Conservation (phyloP, 2,888 invertebrate genomes). For the Brachypterus glaber region DNA sequence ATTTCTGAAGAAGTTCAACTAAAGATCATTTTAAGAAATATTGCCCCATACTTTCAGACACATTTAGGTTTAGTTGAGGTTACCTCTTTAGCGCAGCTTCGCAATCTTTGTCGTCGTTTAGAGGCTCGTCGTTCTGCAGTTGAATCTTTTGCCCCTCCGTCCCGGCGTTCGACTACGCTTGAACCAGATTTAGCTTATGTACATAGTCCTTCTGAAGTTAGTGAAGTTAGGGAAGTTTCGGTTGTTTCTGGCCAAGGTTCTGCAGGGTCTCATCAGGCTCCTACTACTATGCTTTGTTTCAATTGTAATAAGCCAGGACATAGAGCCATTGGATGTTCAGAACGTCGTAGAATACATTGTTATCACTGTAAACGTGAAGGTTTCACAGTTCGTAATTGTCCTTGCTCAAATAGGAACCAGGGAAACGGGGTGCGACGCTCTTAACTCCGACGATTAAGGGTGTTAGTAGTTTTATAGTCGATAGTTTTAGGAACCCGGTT, state of each 20-base stretch:
- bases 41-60: neutral
- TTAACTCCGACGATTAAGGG: conserved; percentile 1
- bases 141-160: neutral
- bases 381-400: conserved; percentile 6
- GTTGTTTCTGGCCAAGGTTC: conserved; percentile 12
- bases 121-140: neutral
- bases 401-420: conserved; percentile 2
- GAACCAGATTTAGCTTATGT: neutral
- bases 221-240: neutral
- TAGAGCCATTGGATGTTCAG: conserved; percentile 8
- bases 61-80: conserved; percentile 3
- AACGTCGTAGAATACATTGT: conserved; percentile 1
- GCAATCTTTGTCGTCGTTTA: neutral
- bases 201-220: neutral
- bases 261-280: too few relatives aligned
- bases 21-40: conserved; percentile 6
- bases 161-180: neutral
- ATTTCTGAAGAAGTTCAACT: conserved; percentile 12
- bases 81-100: conserved; percentile 2
- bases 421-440: conserved; percentile 11
- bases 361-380: conserved; percentile 9
- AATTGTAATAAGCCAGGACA: conserved; percentile 11
- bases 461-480: neutral
- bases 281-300: conserved; percentile 5
- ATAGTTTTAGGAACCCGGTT: too few relatives aligned